Evolutionary conservation across 35 echinoderm and acorn worm species (phyloP), one percentile per base, ranked within the genome.

Genomic region (Lytechinus pictus): DNA sequence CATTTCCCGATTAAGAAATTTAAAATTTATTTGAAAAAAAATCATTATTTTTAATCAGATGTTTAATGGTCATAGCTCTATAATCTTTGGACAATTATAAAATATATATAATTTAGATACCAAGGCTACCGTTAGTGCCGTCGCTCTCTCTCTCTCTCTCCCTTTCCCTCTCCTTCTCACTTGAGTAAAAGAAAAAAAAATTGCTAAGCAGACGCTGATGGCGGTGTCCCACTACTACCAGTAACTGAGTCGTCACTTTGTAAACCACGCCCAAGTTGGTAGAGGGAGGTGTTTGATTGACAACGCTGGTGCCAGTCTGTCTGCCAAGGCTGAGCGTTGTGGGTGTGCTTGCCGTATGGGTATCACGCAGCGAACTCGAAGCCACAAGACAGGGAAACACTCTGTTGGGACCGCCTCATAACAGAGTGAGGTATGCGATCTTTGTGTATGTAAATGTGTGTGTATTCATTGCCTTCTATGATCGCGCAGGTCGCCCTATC

Each of bases 251-350:
- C 66, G 66, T 79, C n/a, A 79, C 66, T 79, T 79, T 79, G 3
- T 14, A 93, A 24, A 93, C 92, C 92, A 93, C 92, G 92, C 92
- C 92, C 92, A 11, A 27, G n/a, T 93, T 28, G n/a, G 52, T 44
- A 90, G 33, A 44, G 33, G n/a, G 92, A 57, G 92, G 53, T 54
- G 52, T 28, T 54, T 93, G 92, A 93, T 93, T 93, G 92, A 93
- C 92, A 93, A 54, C 27, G 13, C 1, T 93, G 92, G 92, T 93
- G 92, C 92, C 92, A 93, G 92, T 90, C 88, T 90, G 92, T 54
- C 54, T 57, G 53, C 66, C 66, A 79, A 79, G 19, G 66, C 19
- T 79, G 66, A 79, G 66, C 92, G 92, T 57, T 93, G 92, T 93
- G 92, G 55, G 92, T 93, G 92, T 57, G 92, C 27, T 28, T 21